These are phyloP conservation scores for Pyrrhosoma nymphula DNA, from an alignment of 2,888 invertebrate species.

Conservation along the genomic window DNA sequence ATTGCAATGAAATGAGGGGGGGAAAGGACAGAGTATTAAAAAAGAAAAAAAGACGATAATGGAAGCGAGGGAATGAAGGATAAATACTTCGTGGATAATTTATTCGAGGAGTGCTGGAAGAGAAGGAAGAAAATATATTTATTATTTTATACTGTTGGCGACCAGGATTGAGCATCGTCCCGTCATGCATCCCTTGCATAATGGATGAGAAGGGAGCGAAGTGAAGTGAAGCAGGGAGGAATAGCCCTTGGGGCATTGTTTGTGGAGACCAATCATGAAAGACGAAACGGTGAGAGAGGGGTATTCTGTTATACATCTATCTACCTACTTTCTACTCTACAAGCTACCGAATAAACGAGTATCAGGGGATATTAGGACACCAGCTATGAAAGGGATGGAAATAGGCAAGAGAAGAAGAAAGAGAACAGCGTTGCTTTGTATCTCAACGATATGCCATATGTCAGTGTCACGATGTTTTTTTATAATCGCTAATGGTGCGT, in stretches of 20 bases:
- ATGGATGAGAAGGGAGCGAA: not conserved
- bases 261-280: constrained; percentile 2
- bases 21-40: not conserved
- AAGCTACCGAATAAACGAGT: no score
- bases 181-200: not conserved
- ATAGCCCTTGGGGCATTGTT: not conserved
- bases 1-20: not conserved
- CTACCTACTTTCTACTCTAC: no score
- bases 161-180: not conserved
- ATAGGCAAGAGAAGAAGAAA: no score
- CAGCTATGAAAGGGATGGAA: no score
- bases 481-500: no score
- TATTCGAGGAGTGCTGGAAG: not conserved
- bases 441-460: no score
- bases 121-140: not conserved
- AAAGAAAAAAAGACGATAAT: not conserved
- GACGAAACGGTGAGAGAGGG: not conserved
- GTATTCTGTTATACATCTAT: no score
- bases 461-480: no score
- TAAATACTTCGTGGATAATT: not conserved
- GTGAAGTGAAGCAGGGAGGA: not conserved
- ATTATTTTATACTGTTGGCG: not conserved
- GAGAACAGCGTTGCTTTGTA: no score
- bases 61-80: not conserved
- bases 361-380: no score